A percentile compares a stretch with the other conserved stretches of the same genome.
Evolutionary conservation across 2,797 vertebrate species (phyloP).

Genomic region (Anabas testudineus): DNA sequence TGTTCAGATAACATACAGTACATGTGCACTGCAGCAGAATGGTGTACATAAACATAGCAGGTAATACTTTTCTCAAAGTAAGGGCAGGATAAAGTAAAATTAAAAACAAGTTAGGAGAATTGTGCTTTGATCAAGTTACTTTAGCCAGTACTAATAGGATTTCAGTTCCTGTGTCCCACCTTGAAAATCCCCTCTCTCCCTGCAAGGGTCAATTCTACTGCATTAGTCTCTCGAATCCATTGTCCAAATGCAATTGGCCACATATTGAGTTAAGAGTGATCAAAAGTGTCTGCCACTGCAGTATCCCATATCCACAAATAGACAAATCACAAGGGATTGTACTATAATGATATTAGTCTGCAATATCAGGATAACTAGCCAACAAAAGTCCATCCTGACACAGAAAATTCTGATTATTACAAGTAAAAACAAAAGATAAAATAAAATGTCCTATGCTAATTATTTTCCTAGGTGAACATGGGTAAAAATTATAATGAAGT

Average conservation of each 20-base stretch:
- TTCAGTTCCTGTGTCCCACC: slow-evolving; percentile 18
- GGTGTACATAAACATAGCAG: slow-evolving; percentile 17
- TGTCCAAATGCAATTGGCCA: slow-evolving; percentile 59
- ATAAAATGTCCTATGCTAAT: too few relatives aligned
- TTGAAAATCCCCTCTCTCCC: slow-evolving; percentile 36
- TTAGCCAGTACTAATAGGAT: slow-evolving; percentile 5
- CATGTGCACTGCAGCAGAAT: slow-evolving; percentile 16
- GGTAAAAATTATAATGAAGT: too few relatives aligned
- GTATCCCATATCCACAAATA: slow-evolving; percentile 64
- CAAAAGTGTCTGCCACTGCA: slow-evolving; percentile 63
- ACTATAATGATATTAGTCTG: slow-evolving; percentile 58
- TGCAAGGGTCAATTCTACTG: slow-evolving; percentile 49
- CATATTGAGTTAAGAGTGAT: slow-evolving; percentile 69
- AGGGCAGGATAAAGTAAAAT: slow-evolving; percentile 4
- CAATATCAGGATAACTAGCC: slow-evolving; percentile 41
- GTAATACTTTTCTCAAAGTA: slow-evolving; percentile 3
- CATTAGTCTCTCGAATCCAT: slow-evolving; percentile 38
- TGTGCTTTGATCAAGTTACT: slow-evolving; percentile 3
- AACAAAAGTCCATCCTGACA: slow-evolving; percentile 44
- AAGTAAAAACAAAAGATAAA: slow-evolving; percentile 4
- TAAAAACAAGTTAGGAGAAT: background rate
- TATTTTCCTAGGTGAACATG: too few relatives aligned
- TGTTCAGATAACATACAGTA: slow-evolving; percentile 38
- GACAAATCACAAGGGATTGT: slow-evolving; percentile 36
- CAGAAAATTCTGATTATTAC: slow-evolving; percentile 23